Evolutionary conservation across 2,888 invertebrate genomes (phyloP).

Genomic region (Caenorhabditis becei): DNA sequence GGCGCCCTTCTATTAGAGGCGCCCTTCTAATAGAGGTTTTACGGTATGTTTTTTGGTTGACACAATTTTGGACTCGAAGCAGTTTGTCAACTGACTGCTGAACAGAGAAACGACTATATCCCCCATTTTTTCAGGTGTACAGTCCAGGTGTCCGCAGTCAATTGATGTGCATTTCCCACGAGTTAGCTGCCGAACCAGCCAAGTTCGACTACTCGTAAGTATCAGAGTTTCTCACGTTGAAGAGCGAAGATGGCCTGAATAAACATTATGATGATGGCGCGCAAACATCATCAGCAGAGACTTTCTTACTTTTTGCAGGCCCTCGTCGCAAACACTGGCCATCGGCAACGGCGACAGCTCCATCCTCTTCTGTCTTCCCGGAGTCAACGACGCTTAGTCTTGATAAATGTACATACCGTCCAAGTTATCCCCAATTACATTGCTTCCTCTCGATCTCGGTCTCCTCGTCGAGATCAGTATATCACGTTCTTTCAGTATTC

Average conservation of each 20-base stretch:
- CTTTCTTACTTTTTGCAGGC: conserved; percentile 20
- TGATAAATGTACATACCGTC: not conserved
- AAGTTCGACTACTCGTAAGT: conserved; percentile 61
- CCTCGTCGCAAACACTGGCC: conserved; percentile 34
- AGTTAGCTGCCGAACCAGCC: conserved; percentile 55
- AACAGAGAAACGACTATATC: not conserved
- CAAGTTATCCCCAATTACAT: not conserved
- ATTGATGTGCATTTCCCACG: conserved; percentile 19
- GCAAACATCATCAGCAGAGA: not conserved
- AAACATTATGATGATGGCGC: not conserved
- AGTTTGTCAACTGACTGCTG: not conserved
- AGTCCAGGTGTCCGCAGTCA: conserved; percentile 52
- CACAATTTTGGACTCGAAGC: not conserved
- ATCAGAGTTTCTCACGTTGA: conserved; percentile 4
- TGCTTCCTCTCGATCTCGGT: too few species aligned
- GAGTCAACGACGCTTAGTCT: not conserved
- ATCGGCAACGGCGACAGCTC: conserved; percentile 63
- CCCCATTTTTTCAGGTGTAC: conserved; percentile 42
- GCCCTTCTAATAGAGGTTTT: too few species aligned
- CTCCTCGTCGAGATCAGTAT: not conserved
- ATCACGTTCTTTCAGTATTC: conserved; percentile 2
- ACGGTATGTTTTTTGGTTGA: conserved; percentile 11
- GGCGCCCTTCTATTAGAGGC: too few species aligned
- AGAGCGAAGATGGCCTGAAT: conserved; percentile 14
- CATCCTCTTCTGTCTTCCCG: conserved; percentile 52